phyloP scores from a whole-genome alignment of 2,888 invertebrate genomes.

The Euplagia quadripunctaria region DNA sequence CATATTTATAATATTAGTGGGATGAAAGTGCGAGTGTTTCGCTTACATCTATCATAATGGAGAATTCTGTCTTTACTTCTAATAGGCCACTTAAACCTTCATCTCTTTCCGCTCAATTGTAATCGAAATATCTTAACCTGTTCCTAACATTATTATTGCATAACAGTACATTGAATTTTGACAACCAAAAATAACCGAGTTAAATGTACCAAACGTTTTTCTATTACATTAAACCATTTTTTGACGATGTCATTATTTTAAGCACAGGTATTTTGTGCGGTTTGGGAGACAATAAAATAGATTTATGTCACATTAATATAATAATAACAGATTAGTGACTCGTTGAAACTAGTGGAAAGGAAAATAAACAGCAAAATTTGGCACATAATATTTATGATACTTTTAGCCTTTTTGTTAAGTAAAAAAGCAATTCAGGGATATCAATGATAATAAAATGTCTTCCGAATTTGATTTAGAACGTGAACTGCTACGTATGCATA shows the following conservation, averaged over 20 bases:
- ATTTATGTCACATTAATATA: conserved; percentile 46
- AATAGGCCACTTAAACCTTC: no score
- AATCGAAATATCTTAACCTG: not conserved
- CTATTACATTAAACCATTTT: conserved; percentile 62
- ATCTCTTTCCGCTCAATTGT: no score
- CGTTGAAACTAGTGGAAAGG: not conserved
- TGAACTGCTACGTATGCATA: not conserved
- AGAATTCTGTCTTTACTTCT: no score
- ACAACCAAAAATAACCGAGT: conserved; percentile 42
- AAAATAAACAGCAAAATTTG: not conserved
- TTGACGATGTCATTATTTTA: conserved; percentile 55
- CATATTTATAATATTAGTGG: no score
- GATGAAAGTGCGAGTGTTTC: no score
- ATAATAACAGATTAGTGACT: conserved; percentile 34
- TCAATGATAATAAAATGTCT: not conserved
- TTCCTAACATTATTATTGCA: not conserved
- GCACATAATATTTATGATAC: not conserved
- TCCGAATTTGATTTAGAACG: not conserved
- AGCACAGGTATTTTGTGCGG: conserved; percentile 37
- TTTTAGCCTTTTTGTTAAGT: not conserved
- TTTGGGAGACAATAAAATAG: conserved; percentile 39
- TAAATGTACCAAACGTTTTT: conserved; percentile 69
- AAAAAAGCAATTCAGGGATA: not conserved
- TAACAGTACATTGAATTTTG: conserved; percentile 17
- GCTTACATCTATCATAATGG: no score